A percentile compares a stretch with the other conserved stretches of the same genome.
Evolutionary conservation across 64 coral and sea anemone genomes (phyloP).

Genomic region (Stichodactyla helianthus): DNA sequence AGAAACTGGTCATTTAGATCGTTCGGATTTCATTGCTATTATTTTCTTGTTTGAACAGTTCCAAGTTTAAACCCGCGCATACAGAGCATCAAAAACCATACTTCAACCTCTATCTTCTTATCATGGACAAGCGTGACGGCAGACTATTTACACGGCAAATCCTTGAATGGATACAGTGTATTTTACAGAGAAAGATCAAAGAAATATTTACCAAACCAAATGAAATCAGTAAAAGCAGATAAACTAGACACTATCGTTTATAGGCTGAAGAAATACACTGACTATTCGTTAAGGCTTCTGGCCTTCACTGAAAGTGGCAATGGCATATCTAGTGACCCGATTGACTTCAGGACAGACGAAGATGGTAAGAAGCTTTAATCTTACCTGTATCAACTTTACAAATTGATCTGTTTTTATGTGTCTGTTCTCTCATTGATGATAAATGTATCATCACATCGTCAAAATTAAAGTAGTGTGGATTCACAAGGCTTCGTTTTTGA

Average conservation of each 20-base stretch:
- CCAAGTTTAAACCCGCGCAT: slow-evolving; percentile 27
- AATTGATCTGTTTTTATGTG: too few species aligned
- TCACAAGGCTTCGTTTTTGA: too few species aligned
- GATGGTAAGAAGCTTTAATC: slow-evolving; percentile 31
- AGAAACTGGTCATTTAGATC: too few species aligned
- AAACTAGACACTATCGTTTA: neutral
- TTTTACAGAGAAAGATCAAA: slow-evolving; percentile 14
- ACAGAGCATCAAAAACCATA: neutral
- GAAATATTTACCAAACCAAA: slow-evolving; percentile 11
- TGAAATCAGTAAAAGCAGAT: neutral
- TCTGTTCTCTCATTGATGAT: too few species aligned
- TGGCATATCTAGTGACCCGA: slow-evolving; percentile 38
- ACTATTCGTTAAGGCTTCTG: slow-evolving; percentile 33
- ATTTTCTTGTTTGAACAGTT: neutral
- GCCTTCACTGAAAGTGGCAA: slow-evolving; percentile 53
- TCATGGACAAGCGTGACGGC: slow-evolving; percentile 8
- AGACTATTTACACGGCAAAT: neutral
- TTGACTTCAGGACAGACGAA: slow-evolving; percentile 41
- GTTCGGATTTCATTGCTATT: neutral
- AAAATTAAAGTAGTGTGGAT: too few species aligned
- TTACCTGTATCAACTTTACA: neutral
- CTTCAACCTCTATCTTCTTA: slow-evolving; percentile 39
- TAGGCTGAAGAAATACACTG: slow-evolving; percentile 21
- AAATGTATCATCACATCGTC: too few species aligned
- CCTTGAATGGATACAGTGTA: slow-evolving; percentile 41